Base-by-base conservation (phyloP, 2,113 vertebrate species). In the Tonatia bakeri region DNA sequence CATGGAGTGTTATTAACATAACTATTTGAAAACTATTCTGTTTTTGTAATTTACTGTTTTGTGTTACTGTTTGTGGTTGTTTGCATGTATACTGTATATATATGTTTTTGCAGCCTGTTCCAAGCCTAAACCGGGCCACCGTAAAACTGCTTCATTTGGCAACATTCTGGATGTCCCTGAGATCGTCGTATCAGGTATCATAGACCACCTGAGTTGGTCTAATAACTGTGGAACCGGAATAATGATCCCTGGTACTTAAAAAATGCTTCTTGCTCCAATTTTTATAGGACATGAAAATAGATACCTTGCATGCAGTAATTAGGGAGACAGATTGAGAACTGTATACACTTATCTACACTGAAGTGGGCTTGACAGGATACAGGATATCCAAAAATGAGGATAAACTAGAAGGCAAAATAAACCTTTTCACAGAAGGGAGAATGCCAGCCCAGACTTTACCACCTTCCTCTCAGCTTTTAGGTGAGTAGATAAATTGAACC, bases 131-230 rank as follows among this genome's bases (percentile, higher is more conserved):
- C 99, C 99, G 99, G 99, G 99, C 98, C 99, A 99, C 98, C 99
- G 99, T 99, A 99, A 99, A 99, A 99, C 99, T 85, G 99, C 99
- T 98, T 99, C 99, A 97, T 99, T 99, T 98, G 99, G 99, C 99
- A 99, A 99, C 99, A 99, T 99, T 99, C 99, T 99, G 99, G 99
- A 99, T 99, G 99, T 99, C 98, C 99, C 99, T 99, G 99, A 99
- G 99, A 99, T 99, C 99, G 98, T 99, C 99, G 98, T 99, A 98
- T 99, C 99, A 99, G 99, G 99, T 99, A 99, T 99, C 99, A 97
- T 97, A 98, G 98, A 97, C 98, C 97, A 98, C 96, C 96, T 98
- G 97, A 98, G 96, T 96, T 98, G 98, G 97, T 98, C 98, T 94
- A 0, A 98, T 98, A 97, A 88, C 98, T 98, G 96, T 97, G 97